These are phyloP conservation scores for Dendropsophus ebraccatus DNA, from an alignment of 2,113 vertebrate genomes.

Conservation along the genomic window DNA sequence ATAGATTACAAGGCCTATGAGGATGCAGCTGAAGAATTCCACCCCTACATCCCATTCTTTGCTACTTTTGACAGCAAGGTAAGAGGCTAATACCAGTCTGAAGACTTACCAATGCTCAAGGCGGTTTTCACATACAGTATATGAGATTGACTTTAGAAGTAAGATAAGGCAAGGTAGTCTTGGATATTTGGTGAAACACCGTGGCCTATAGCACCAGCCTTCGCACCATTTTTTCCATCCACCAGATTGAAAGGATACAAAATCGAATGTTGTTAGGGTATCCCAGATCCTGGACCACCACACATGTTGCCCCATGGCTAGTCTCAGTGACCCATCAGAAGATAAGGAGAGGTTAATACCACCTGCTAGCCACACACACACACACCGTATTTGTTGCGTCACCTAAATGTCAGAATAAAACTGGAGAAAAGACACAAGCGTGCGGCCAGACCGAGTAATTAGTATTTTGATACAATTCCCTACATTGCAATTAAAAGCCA, in stretches of 20 bases:
- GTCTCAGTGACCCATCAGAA: not conserved
- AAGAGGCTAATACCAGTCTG: not conserved
- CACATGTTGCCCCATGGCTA: not conserved
- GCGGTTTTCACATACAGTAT: too few species aligned
- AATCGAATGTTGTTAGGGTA: not conserved
- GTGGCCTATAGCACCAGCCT: too few species aligned
- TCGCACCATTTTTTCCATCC: too few species aligned
- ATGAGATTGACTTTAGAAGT: too few species aligned
- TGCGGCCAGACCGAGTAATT: not conserved
- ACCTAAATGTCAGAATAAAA: not conserved
- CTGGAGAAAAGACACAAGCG: not conserved
- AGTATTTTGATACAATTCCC: not conserved
- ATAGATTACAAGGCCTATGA: conserved; percentile 87
- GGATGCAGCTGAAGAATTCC: conserved; percentile 88
- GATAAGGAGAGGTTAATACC: not conserved
- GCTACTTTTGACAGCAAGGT: conserved; percentile 91
- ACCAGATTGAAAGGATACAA: not conserved
- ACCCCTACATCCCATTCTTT: conserved; percentile 90
- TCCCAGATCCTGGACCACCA: not conserved
- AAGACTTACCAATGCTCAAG: not conserved
- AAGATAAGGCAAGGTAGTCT: too few species aligned
- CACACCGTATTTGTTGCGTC: not conserved
- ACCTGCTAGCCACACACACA: not conserved
- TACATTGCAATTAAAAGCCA: conserved; percentile 1
- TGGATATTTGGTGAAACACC: too few species aligned